Conservation (phyloP, 2,113 vertebrate species). For the Myrmecobius fasciatus region DNA sequence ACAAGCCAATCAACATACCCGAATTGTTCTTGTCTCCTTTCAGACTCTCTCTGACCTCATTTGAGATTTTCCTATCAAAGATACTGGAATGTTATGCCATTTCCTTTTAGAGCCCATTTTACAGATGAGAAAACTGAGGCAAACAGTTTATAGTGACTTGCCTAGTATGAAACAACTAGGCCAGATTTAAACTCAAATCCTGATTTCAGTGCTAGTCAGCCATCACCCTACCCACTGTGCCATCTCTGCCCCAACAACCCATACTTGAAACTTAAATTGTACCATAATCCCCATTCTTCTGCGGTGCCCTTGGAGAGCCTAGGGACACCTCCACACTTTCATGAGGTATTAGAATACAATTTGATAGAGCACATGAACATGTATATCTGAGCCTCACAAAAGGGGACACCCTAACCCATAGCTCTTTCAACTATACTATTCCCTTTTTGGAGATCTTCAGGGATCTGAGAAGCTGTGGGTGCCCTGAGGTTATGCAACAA, state of each 20-base stretch:
- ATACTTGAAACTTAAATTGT: background rate
- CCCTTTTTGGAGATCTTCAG: background rate
- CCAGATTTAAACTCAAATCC: too few relatives aligned
- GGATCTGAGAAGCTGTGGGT: background rate
- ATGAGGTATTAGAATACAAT: background rate
- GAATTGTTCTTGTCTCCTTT: background rate
- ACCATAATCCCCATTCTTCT: background rate
- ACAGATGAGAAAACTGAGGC: background rate
- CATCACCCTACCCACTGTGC: background rate
- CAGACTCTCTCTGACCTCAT: background rate
- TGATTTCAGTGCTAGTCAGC: background rate
- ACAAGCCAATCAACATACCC: background rate
- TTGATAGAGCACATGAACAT: background rate
- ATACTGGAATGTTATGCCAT: background rate
- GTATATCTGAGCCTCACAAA: background rate
- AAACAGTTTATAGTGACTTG: background rate
- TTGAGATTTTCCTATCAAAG: background rate
- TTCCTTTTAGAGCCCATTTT: background rate
- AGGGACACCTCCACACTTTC: background rate
- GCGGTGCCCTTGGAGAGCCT: background rate
- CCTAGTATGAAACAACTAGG: background rate
- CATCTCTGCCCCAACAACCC: background rate
- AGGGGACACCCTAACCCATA: background rate
- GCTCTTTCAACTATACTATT: background rate
- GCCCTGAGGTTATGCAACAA: background rate